phyloP scores from a whole-genome alignment of 35 echinoderm and acorn worm species.

The Ophiothrix spiculata region DNA sequence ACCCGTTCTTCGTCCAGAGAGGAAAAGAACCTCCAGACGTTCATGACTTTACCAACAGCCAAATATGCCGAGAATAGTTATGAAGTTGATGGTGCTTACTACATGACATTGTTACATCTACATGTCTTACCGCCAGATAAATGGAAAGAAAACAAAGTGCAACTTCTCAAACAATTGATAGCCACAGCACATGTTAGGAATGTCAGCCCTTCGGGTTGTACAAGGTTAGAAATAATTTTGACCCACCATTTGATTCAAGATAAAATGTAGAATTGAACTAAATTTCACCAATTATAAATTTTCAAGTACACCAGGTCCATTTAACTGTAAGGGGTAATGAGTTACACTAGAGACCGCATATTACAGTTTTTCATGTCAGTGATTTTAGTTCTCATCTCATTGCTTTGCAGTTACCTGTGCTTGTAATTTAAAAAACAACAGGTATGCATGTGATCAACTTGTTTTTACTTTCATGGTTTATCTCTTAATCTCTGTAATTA shows the following conservation, averaged over 20 bases:
- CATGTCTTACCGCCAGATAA: conserved; percentile 69
- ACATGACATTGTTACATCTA: conserved; percentile 59
- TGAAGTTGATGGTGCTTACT: conserved; percentile 92
- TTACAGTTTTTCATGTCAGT: too few relatives aligned
- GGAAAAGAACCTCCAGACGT: conserved; percentile 77
- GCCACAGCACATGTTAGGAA: conserved; percentile 74
- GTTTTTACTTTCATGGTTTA: background rate
- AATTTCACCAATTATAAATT: too few relatives aligned
- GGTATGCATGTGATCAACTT: background rate
- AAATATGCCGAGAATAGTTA: conserved; percentile 91
- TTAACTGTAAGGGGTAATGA: too few relatives aligned
- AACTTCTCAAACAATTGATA: conserved; percentile 57
- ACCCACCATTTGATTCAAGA: too few relatives aligned
- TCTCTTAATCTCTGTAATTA: background rate
- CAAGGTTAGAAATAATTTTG: too few relatives aligned
- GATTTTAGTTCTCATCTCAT: too few relatives aligned
- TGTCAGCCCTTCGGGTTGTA: conserved; percentile 61
- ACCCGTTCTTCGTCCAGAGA: conserved; percentile 89
- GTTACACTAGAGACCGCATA: too few relatives aligned
- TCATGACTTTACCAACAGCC: conserved; percentile 70
- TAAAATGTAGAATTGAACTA: too few relatives aligned
- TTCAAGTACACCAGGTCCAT: too few relatives aligned
- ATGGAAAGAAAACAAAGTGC: conserved; percentile 75
- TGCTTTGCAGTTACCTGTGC: too few relatives aligned
- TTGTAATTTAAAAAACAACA: background rate